A percentile compares a stretch with the other conserved stretches of the same genome.
Conservation (phyloP, 2,888 invertebrate species). For the Beris morrisii region DNA sequence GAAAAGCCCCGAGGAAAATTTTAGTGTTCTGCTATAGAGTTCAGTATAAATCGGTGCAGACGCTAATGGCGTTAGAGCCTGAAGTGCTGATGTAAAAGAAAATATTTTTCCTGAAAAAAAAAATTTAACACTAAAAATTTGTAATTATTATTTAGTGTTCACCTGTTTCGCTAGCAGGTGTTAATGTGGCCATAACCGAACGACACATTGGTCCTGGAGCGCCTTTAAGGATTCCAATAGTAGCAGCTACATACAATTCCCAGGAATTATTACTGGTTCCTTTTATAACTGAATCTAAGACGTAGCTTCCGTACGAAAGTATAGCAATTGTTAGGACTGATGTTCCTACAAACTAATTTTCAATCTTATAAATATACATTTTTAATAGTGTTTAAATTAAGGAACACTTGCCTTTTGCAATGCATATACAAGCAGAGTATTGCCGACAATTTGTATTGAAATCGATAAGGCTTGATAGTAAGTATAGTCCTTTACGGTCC, state of each 20-base stretch:
- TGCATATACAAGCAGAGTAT: conserved; percentile 62
- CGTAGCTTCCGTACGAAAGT: conserved; percentile 49
- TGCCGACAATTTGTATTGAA: conserved; percentile 61
- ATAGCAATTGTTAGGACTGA: conserved; percentile 51
- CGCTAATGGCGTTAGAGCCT: conserved; percentile 65
- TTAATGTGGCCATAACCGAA: conserved; percentile 52
- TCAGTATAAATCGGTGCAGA: conserved; percentile 66
- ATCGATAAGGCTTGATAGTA: conserved; percentile 58
- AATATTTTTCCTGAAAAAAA: conserved; percentile 63
- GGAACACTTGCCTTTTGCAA: conserved; percentile 56
- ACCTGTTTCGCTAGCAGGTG: conserved; percentile 55
- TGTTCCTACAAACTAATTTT: conserved; percentile 45
- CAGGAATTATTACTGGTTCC: conserved; percentile 48
- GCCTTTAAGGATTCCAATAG: conserved; percentile 50
- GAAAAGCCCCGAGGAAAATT: conserved; percentile 61
- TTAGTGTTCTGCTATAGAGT: conserved; percentile 60
- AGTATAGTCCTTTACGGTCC: conserved; percentile 53
- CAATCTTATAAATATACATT: too few species aligned
- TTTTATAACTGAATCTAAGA: conserved; percentile 51
- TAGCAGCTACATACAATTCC: conserved; percentile 43
- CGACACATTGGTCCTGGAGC: conserved; percentile 54
- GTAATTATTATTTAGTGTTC: conserved; percentile 32
- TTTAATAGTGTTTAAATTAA: too few species aligned
- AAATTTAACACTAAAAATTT: neutral
- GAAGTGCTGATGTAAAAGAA: conserved; percentile 67